A percentile compares a stretch with the other conserved stretches of the same genome.
These are phyloP conservation scores for Amphipyra tragopoginis DNA, from an alignment of 2,888 invertebrate species.

Conservation along the genomic window DNA sequence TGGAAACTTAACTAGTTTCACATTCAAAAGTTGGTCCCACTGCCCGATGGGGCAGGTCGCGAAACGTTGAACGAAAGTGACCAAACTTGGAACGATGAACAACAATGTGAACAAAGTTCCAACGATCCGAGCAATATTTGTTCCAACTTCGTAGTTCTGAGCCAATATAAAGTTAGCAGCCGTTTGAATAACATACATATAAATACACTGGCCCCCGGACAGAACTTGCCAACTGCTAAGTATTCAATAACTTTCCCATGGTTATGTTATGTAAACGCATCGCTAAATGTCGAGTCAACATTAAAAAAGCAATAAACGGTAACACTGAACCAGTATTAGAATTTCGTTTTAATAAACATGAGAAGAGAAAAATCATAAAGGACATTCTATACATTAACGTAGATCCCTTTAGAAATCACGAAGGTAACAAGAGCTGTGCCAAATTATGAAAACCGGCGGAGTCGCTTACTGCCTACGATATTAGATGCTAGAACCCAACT, in stretches of 20 bases:
- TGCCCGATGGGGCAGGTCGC: constrained; percentile 63
- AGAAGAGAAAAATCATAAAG: constrained; percentile 26
- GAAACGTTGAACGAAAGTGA: constrained; percentile 75
- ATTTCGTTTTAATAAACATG: constrained; percentile 25
- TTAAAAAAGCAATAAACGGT: constrained; percentile 22
- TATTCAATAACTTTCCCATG: constrained; percentile 47
- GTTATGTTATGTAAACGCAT: constrained; percentile 29
- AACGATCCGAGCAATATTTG: constrained; percentile 77
- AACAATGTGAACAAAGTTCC: constrained; percentile 78
- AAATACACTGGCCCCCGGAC: constrained; percentile 30
- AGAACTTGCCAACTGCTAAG: constrained; percentile 35
- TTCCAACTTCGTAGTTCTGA: constrained; percentile 70
- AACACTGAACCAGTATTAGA: constrained; percentile 16
- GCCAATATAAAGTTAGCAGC: constrained; percentile 75
- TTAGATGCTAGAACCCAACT: constrained; percentile 64
- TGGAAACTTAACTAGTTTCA: constrained; percentile 78
- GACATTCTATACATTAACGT: constrained; percentile 44
- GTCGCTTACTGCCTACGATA: constrained; percentile 62
- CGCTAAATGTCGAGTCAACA: constrained; percentile 16
- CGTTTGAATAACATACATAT: constrained; percentile 51
- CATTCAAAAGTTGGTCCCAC: constrained; percentile 75
- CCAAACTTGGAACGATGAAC: constrained; percentile 77
- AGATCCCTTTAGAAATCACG: constrained; percentile 57
- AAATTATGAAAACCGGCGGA: constrained; percentile 65
- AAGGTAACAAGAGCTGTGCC: constrained; percentile 54